Base-by-base conservation (phyloP, 2,888 invertebrate genomes). In the Anthrax anthrax region DNA sequence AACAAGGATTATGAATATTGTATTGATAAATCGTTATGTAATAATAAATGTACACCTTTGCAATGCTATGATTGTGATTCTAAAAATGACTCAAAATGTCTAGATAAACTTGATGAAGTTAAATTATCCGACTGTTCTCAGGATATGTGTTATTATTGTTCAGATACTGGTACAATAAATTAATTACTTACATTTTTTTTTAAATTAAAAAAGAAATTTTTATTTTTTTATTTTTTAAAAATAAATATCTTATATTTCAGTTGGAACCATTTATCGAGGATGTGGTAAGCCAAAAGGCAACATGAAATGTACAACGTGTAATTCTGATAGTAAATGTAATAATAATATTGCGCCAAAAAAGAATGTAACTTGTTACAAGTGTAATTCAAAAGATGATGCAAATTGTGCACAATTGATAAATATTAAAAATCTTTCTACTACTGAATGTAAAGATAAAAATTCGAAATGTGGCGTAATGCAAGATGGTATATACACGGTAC, bases 391-490 rank as follows among this genome's bases (percentile, higher is more conserved):
- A 18, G n/a, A 36, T 17, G 32, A 44, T 46, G 29, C 39, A 23
- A 42, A 48, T 36, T 50, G 50, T 39, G 46, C 44, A 18, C 37
- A 39, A 14, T 43, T 5, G 2, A 5, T 27, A 13, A 10, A 9
- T 44, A 39, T 10, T 9, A 13, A 2, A 1, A 9, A 32, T 3
- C 9, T 12, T 32, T n/a, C 10, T 5, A 12, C 12, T 32, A 5
- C 12, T 2, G 18, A 44, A n/a, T 18, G 17, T 1, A 12, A 39
- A 4, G 34, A 34, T 18, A 6, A 4, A 3, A 56, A 54, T 32
- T 58, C 58, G 0, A 39, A 56, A 8, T 56, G 64, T 12, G 64
- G 63, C 23, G 23, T 23, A 23, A 23, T 6, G 23, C 5, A 6
- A 23, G 8, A 23, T 23, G 4, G 23, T 23, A 19, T 17, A 36